Evolutionary conservation across 2,888 invertebrate species (phyloP), one percentile per base, ranked within the genome.

Genomic region (Cryptosula pallasiana): DNA sequence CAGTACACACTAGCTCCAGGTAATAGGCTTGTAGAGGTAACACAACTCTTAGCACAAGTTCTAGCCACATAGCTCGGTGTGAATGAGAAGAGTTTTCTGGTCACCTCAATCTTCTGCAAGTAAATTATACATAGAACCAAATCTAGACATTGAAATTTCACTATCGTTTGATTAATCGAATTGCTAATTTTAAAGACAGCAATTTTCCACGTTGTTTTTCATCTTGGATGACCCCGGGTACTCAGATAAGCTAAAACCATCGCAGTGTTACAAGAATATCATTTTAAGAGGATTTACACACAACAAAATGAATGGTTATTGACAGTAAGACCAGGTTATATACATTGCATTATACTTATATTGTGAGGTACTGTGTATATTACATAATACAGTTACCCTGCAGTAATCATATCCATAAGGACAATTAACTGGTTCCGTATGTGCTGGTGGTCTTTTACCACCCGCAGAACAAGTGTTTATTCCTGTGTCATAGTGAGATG

Each of bases 381-480:
- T 13, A 23, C 9, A 57, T 57, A 23, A 23, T 9, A 23, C 20
- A 23, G 5, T 57, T 63, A 63, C 63, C 9, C 32, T 27, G n/a
- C 63, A 63, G 32, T 29, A 63, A 32, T 63, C 63, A 32, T 63
- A 63, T 20, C 32, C 32, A 27, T 63, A 63, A 13, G 63, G 63
- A n/a, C 63, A 63, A 3, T 63, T 32, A 2, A 63, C 63, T 13
- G 63, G 63, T 32, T 29, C 27, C n/a, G n/a, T n/a, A 9, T 29
- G 9, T 9, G 13, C 29, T 9, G 25, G 29, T 32, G 63, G 34
- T 13, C 25, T 29, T 27, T 27, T 2, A 5, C 27, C 9, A 20
- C 9, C 63, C 9, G 32, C 32, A 25, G 9, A 13, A 34, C 63
- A 63, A 5, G 32, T 25, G 32, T 27, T 32, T 5, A 29, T 32